phyloP scores from a whole-genome alignment of 1,140 invertebrate genomes.

The Cylas formicarius region DNA sequence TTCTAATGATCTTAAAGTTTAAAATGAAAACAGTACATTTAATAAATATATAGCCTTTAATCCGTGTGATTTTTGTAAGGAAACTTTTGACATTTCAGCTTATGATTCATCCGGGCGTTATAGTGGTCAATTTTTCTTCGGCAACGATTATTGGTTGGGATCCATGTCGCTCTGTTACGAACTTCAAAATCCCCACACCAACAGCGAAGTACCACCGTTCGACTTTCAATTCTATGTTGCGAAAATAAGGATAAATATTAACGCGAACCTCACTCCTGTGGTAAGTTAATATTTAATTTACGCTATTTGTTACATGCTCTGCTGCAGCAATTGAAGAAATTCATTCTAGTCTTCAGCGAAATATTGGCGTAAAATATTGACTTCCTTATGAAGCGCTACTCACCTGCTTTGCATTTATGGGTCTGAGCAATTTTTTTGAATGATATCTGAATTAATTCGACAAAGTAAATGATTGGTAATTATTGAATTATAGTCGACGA shows the following conservation, averaged over 20 bases:
- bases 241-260: conserved; percentile 56
- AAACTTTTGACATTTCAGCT: conserved; percentile 57
- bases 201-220: conserved; percentile 52
- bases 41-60: too few relatives aligned
- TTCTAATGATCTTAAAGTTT: background rate
- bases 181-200: conserved; percentile 45
- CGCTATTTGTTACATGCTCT: too few relatives aligned
- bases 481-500: too few relatives aligned
- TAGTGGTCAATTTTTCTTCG: conserved; percentile 69
- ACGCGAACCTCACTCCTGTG: conserved; percentile 51
- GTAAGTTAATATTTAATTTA: conserved; percentile 44
- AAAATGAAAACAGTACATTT: background rate
- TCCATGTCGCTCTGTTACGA: conserved; percentile 59
- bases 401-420: too few relatives aligned
- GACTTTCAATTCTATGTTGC: conserved; percentile 55
- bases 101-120: conserved; percentile 76
- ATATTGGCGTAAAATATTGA: too few relatives aligned
- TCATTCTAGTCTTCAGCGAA: too few relatives aligned
- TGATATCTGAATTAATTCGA: too few relatives aligned
- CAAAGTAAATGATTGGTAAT: too few relatives aligned
- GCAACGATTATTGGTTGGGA: conserved; percentile 76
- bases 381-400: too few relatives aligned
- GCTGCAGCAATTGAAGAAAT: too few relatives aligned
- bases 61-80: too few relatives aligned
- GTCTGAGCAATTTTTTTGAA: too few relatives aligned